A percentile compares a stretch with the other conserved stretches of the same genome.
These are phyloP conservation scores for Esox masquinongy DNA, from an alignment of 2,797 vertebrate genomes.

Conservation along the genomic window DNA sequence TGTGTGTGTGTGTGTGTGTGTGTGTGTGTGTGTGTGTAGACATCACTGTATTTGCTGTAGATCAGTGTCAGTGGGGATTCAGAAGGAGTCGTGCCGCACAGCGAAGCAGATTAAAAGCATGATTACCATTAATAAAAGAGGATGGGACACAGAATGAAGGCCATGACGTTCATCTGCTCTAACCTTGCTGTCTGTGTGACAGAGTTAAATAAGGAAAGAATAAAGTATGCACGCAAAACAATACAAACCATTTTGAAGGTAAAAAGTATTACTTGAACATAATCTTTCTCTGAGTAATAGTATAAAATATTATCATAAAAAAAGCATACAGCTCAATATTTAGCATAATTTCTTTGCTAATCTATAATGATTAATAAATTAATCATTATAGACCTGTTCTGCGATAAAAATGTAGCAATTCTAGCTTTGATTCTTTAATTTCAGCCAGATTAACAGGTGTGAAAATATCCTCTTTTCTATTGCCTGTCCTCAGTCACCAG, in stretches of 20 bases:
- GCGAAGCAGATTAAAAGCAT: background rate
- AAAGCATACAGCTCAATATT: too few relatives aligned
- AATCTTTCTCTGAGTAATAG: too few relatives aligned
- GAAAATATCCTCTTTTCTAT: background rate
- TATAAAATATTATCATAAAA: too few relatives aligned
- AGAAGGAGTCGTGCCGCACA: background rate
- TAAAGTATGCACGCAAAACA: too few relatives aligned
- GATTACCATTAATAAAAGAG: slow-evolving; percentile 1
- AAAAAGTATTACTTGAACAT: too few relatives aligned
- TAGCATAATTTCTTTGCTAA: too few relatives aligned
- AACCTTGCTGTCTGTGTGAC: background rate
- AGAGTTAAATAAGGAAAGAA: background rate
- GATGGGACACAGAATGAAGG: slow-evolving; percentile 6
- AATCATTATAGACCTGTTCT: too few relatives aligned
- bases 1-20: background rate
- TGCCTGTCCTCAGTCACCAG: background rate
- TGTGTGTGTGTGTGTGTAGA: background rate
- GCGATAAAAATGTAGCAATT: background rate
- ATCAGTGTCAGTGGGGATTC: background rate
- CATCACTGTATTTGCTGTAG: background rate
- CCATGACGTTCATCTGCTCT: background rate
- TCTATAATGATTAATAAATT: too few relatives aligned
- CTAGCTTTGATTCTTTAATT: background rate
- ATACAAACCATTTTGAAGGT: too few relatives aligned
- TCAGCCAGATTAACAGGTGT: background rate